Base-by-base conservation (phyloP, 2,113 vertebrate species). In the Blennius ocellaris region DNA sequence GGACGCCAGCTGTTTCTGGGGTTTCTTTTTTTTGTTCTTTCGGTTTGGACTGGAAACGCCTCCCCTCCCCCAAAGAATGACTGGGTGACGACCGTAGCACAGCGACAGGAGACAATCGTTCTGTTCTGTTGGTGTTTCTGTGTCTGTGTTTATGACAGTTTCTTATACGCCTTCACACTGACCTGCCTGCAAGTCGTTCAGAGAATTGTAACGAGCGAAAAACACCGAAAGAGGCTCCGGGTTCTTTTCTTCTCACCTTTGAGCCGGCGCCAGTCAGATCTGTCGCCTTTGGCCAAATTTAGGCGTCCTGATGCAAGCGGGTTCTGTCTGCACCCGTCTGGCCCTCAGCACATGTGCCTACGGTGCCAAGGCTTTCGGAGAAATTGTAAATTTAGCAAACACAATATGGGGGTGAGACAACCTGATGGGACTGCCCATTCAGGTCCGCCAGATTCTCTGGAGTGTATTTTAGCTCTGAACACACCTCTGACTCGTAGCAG, bases 401-500 rank as follows among this genome's bases (percentile, higher is more conserved):
- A 56, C 78, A 73, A 77, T n/a, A 47, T 63, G 64, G 76, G 76
- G 47, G 65, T 56, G 59, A 61, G 59, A 68, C 65, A 49, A 82
- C 58, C 70, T 72, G 57, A 60, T 80, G 73, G 85, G 76, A 81
- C 85, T 73, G 43, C 80, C 82, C 70, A 69, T 76, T 60, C 62
- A 74, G 64, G 78, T 83, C 83, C 71, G 61, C 61, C 74, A 48
- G 54, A 87, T 80, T 87, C 83, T 77, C 78, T 78, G 73, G 69
- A 88, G 82, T 84, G 49, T 88, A 86, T 91, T 91, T 82, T 80
- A 91, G 90, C 83, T 90, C 77, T 69, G 68, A 80, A 58, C 60
- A 82, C 76, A 77, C 65, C 43, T 66, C 86, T 70, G 83, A 69
- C 84, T 72, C 81, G 89, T 88, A 88, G 81, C 86, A 86, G 83